Base-by-base conservation (phyloP, 1,140 invertebrate genomes). In the Metaphire vulgaris region DNA sequence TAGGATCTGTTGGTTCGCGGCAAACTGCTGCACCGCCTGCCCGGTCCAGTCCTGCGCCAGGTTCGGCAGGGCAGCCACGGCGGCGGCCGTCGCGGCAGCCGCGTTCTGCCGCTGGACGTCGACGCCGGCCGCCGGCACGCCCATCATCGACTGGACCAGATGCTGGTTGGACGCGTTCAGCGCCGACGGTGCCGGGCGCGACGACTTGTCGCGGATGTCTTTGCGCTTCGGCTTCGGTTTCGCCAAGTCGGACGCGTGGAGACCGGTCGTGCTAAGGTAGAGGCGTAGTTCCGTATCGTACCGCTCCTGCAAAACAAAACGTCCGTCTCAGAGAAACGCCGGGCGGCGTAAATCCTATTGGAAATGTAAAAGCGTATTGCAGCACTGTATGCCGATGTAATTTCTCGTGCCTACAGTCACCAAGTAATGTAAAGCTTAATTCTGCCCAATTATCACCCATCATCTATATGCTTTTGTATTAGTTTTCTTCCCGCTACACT, bases 181-280 rank as follows among this genome's bases (percentile, higher is more conserved):
- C 1, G 15, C 32, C 29, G 64, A 56, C 29, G 2, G 28, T 15
- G 34, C 29, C 2, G 31, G 56, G 28, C 70, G 32, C 26, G 70
- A 29, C 21, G 70, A 29, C 21, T 33, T 1, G 0, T 32, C 70
- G 32, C 32, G 26, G 72, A 56, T 74, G 72, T 56, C 34, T 56
- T 56, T 28, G 30, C 34, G 32, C 33, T 78, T 74, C 65, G 72
- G 78, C 33, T 76, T 75, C 12, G 74, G 34, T 69, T 78, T 78
- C 0, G 73, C 33, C 16, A 74, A 30, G 65, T 78, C 77, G 15
- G 77, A 76, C 31, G 56, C 70, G 32, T 70, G 67, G 21, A 78
- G 34, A 67, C 77, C 77, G 21, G 77, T 78, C 28, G 66, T 56
- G 32, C 75, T 75, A 41, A 75, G 65, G 71, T 78, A 78, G 2